Evolutionary conservation across 2,113 vertebrate genomes (phyloP).

Genomic region (Romanogobio albipinnatus): DNA sequence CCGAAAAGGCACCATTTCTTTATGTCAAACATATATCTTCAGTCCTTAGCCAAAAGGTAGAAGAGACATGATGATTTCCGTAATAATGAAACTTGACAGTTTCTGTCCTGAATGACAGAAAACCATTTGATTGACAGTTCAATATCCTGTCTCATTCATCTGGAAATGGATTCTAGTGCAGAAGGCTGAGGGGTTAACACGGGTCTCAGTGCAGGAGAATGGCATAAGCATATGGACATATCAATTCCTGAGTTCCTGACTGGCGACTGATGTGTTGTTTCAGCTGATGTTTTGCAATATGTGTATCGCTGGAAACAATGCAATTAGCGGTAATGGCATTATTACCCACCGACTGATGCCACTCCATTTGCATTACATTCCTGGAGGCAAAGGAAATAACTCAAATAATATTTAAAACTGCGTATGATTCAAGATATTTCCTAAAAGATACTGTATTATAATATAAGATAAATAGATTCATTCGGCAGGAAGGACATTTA

Average conservation of each 20-base stretch:
- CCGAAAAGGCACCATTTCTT: neutral
- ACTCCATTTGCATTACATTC: constrained; percentile 20
- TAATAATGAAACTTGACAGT: constrained; percentile 10
- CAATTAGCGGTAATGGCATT: neutral
- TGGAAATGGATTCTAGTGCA: constrained; percentile 15
- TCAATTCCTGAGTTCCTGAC: constrained; percentile 33
- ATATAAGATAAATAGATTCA: neutral
- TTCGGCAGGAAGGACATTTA: neutral
- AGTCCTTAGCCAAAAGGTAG: neutral
- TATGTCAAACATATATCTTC: constrained; percentile 6
- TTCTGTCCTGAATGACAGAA: constrained; percentile 26
- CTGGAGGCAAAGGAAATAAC: neutral
- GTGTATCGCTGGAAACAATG: constrained; percentile 26
- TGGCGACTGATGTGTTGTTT: neutral
- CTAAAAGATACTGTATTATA: neutral
- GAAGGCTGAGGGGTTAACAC: constrained; percentile 29
- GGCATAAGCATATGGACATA: neutral
- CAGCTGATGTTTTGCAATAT: constrained; percentile 33
- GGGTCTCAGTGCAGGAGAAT: constrained; percentile 31
- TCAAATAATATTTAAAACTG: constrained; percentile 1
- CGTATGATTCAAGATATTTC: neutral
- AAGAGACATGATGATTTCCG: neutral
- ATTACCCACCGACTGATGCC: constrained; percentile 19
- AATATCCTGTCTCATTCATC: constrained; percentile 24
- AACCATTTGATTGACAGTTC: constrained; percentile 40